Base-by-base conservation (phyloP, 2,888 invertebrate genomes). In the Zootermopsis nevadensis region DNA sequence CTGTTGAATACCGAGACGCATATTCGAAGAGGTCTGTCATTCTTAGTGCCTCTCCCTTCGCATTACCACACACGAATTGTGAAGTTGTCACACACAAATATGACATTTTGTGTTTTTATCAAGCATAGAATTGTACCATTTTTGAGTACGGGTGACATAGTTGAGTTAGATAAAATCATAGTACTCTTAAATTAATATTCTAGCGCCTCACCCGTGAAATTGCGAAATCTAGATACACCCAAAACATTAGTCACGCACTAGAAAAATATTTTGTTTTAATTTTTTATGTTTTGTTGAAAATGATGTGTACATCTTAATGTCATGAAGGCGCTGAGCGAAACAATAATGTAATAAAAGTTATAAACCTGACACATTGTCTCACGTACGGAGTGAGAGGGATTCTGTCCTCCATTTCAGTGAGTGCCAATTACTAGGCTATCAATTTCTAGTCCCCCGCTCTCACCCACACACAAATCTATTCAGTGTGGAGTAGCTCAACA, bases 141-240 rank as follows among this genome's bases (percentile, higher is more conserved):
- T 27, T 10, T 8, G 66, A 60, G 48, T 48, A 19, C 48, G 12
- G 12, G 27, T 3, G n/a, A 27, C n/a, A 4, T 27, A 3, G 60
- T 27, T 60, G 3, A 60, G 60, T 60, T 60, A 60, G n/a, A 15
- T n/a, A n/a, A 27, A n/a, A 60, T 60, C n/a, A 60, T 33, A 69
- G 15, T 69, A 69, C 33, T 33, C 69, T 69, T 33, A 69, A 2
- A 69, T 69, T 22, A n/a, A 30, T 69, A 33, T 33, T 69, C 31
- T 38, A 30, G 42, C 55, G 77, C 53, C 33, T 48, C 31, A 19
- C 33, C 27, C 77, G 77, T 77, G 55, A 55, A 77, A 77, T 77
- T 55, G 31, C 77, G 77, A 77, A 77, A 55, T 55, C 30, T 55
- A 30, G 77, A 55, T 77, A 48, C 77, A 55, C 77, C 77, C 77